Evolutionary conservation across 1,140 invertebrate genomes (phyloP).

Genomic region (Idris sp.): DNA sequence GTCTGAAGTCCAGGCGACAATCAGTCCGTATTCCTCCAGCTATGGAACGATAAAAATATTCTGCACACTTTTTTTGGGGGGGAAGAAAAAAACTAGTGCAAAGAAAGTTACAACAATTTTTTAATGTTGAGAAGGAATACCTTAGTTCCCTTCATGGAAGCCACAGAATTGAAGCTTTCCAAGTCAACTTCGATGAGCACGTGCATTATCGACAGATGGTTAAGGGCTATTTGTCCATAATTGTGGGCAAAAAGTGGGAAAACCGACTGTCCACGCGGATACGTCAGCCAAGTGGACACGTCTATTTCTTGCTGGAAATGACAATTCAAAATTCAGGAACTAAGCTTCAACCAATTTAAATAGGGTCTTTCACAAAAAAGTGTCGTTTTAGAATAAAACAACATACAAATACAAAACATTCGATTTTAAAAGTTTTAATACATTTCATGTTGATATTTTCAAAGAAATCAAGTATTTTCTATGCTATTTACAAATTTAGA

Average conservation of each 20-base stretch:
- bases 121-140: no score
- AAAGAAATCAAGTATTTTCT: no score
- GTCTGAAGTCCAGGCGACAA: conserved; percentile 82
- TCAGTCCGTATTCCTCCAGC: conserved; percentile 83
- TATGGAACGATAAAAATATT: conserved; percentile 61
- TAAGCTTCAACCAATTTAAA: no score
- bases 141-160: conserved; percentile 68
- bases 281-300: conserved; percentile 79
- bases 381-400: no score
- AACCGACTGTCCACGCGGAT: conserved; percentile 74
- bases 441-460: no score
- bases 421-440: no score
- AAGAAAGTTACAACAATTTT: no score
- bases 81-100: no score
- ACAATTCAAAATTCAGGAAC: no score
- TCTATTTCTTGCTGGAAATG: conserved; percentile 71
- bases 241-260: conserved; percentile 78
- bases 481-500: no score
- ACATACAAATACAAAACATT: no score
- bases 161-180: conserved; percentile 66
- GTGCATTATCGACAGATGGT: conserved; percentile 72
- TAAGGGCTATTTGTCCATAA: conserved; percentile 49
- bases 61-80: conserved; percentile 1
- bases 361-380: no score
- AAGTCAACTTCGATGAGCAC: conserved; percentile 78